Evolutionary conservation across 2,797 vertebrate species (phyloP).

Genomic region (Crenichthys baileyi): DNA sequence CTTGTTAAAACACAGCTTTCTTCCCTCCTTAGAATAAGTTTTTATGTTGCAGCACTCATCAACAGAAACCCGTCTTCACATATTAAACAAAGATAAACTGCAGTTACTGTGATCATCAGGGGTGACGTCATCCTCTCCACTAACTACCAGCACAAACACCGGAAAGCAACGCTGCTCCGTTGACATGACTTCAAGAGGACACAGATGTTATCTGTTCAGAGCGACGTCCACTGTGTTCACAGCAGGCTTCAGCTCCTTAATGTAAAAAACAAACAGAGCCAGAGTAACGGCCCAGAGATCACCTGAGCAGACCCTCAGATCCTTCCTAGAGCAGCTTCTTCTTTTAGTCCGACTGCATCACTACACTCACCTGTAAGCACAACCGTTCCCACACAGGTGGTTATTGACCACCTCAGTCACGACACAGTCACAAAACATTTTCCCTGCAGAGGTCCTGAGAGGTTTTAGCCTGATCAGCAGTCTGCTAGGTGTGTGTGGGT

Average conservation of each 20-base stretch:
- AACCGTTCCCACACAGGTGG: neutral
- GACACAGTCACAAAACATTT: constrained; percentile 13
- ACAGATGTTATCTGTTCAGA: constrained; percentile 1
- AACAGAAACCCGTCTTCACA: no score
- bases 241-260: constrained; percentile 32
- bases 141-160: no score
- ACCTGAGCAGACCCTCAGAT: constrained; percentile 10
- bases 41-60: no score
- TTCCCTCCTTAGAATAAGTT: no score
- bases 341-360: neutral
- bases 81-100: no score
- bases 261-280: constrained; percentile 44
- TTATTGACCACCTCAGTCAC: neutral
- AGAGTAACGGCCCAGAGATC: neutral
- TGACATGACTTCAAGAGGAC: constrained; percentile 14
- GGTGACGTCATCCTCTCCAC: no score
- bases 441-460: neutral
- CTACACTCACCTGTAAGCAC: constrained; percentile 13
- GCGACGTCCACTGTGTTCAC: constrained; percentile 1
- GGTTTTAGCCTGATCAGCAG: constrained; percentile 39
- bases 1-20: no score
- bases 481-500: constrained; percentile 29
- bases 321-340: constrained; percentile 11
- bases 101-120: no score
- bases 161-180: neutral